Evolutionary conservation across 2,797 vertebrate genomes (phyloP).

Genomic region (Salarias fasciatus): DNA sequence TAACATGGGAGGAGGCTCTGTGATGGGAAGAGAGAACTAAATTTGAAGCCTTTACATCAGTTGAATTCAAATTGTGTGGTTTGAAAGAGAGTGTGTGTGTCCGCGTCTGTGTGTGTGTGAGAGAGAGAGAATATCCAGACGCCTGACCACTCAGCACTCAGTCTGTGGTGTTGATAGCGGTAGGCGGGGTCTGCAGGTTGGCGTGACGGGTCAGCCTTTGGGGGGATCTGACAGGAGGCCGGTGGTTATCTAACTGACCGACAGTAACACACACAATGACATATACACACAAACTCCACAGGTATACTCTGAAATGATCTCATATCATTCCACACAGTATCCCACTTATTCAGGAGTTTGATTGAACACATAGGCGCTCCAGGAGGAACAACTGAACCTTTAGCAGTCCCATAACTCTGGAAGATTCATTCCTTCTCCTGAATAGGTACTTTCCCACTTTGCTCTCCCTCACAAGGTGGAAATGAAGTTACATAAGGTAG

Average conservation of each 20-base stretch:
- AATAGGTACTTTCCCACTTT: no score
- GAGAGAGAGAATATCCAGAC: conserved; percentile 62
- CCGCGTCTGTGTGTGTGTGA: conserved; percentile 6
- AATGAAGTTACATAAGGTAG: no score
- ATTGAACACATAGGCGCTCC: no score
- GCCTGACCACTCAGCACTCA: conserved; percentile 61
- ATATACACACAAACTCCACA: conserved; percentile 9
- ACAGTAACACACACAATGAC: conserved; percentile 36
- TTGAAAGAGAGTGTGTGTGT: conserved; percentile 17
- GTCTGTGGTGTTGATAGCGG: conserved; percentile 48
- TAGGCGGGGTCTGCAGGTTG: conserved; percentile 46
- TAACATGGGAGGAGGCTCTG: background rate
- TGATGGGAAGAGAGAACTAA: conserved; percentile 9
- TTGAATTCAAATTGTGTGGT: conserved; percentile 13
- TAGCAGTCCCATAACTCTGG: no score
- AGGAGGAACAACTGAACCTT: no score
- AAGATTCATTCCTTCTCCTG: no score
- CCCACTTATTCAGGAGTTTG: no score
- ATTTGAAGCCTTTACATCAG: conserved; percentile 5
- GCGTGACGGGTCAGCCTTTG: conserved; percentile 54
- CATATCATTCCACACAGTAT: no score
- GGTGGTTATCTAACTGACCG: conserved; percentile 61
- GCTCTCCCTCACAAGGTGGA: no score
- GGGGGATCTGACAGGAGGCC: conserved; percentile 57
- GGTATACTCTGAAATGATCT: no score